Conservation (phyloP, 2,113 vertebrate genomes). For the Limanda limanda region DNA sequence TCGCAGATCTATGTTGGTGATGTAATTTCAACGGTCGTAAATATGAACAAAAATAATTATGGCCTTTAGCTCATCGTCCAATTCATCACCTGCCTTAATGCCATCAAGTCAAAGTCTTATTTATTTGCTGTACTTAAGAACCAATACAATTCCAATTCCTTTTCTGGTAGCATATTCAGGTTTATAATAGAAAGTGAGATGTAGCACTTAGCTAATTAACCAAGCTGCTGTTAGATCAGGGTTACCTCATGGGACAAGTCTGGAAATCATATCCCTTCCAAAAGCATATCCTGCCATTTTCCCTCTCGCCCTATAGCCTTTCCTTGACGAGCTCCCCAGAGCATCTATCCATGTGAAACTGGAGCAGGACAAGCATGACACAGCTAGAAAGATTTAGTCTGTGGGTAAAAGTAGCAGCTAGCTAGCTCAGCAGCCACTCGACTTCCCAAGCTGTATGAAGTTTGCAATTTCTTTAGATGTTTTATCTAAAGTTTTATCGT, state of each 20-base stretch:
- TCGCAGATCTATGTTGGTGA: neutral
- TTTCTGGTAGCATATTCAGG: constrained; percentile 18
- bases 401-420: constrained; percentile 7
- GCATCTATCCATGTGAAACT: constrained; percentile 48
- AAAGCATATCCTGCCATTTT: constrained; percentile 15
- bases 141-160: neutral
- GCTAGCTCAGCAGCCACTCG: neutral
- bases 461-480: no score
- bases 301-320: constrained; percentile 18
- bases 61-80: neutral
- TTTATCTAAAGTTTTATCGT: no score
- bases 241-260: constrained; percentile 11
- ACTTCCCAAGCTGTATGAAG: neutral
- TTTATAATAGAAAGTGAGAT: constrained; percentile 34
- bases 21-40: neutral
- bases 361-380: constrained; percentile 40
- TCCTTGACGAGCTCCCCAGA: constrained; percentile 52
- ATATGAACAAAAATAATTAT: neutral
- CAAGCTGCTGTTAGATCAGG: constrained; percentile 21
- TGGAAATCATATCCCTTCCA: constrained; percentile 29
- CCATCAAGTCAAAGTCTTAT: neutral
- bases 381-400: constrained; percentile 23
- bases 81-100: neutral
- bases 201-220: constrained; percentile 11
- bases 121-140: neutral